Evolutionary conservation across 2,888 invertebrate species (phyloP).

Genomic region (Pristionchus fissidentatus): DNA sequence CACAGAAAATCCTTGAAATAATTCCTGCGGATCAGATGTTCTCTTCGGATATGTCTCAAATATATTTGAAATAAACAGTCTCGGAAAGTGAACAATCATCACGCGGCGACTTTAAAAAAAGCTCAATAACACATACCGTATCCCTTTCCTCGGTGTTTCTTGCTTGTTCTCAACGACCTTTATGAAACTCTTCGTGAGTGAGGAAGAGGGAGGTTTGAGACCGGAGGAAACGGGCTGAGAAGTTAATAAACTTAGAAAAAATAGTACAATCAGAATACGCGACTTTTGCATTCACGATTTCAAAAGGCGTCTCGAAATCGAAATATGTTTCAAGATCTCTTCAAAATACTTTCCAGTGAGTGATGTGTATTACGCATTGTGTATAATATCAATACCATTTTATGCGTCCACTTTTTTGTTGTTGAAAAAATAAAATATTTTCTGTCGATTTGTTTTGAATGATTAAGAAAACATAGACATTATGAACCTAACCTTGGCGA

Average conservation of each 20-base stretch:
- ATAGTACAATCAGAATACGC: too few species aligned
- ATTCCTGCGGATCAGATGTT: neutral
- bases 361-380: too few species aligned
- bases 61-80: too few species aligned
- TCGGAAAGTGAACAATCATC: too few species aligned
- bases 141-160: neutral
- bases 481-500: neutral
- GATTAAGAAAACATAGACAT: neutral
- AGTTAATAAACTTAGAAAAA: neutral
- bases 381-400: too few species aligned
- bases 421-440: too few species aligned
- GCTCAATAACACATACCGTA: neutral
- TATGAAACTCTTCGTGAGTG: conserved; percentile 9
- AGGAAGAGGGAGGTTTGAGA: neutral
- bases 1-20: neutral
- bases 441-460: neutral
- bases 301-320: neutral
- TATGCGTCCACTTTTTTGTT: too few species aligned
- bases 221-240: neutral
- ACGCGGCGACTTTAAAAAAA: neutral
- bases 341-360: too few species aligned
- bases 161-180: neutral
- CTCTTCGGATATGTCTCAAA: too few species aligned
- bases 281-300: neutral
- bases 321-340: too few species aligned